Percentiles rank a stretch among this genome's conserved stretches.
These are phyloP conservation scores for Zaprionus nigranus DNA, from an alignment of 1,140 invertebrate genomes.

Conservation along the genomic window DNA sequence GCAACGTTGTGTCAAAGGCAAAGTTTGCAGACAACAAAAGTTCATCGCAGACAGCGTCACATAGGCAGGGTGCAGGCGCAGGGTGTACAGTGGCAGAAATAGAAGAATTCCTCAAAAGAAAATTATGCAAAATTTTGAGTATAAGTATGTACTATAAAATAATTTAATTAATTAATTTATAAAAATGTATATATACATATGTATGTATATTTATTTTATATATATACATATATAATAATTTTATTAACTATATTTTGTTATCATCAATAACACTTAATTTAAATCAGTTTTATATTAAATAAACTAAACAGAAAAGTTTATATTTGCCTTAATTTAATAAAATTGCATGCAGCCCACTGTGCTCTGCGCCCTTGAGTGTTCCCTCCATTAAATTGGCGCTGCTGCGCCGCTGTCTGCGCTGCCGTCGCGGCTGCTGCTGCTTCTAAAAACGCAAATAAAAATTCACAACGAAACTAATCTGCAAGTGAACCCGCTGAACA, in stretches of 20 bases:
- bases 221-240: too few relatives aligned
- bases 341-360: not conserved
- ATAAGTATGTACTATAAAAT: too few relatives aligned
- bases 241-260: too few relatives aligned
- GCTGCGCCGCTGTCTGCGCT: slow-evolving; percentile 57
- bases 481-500: slow-evolving; percentile 68
- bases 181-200: too few relatives aligned
- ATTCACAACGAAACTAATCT: slow-evolving; percentile 76
- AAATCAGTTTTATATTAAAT: too few relatives aligned
- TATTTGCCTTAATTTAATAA: too few relatives aligned
- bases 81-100: not conserved
- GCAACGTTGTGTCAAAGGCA: slow-evolving; percentile 64
- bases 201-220: too few relatives aligned
- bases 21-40: slow-evolving; percentile 79
- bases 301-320: too few relatives aligned
- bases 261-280: too few relatives aligned
- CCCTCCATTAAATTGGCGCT: slow-evolving; percentile 8
- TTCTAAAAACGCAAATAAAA: slow-evolving; percentile 67
- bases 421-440: slow-evolving; percentile 14
- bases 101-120: not conserved
- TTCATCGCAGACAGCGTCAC: slow-evolving; percentile 42
- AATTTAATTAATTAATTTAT: too few relatives aligned
- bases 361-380: not conserved
- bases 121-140: not conserved
- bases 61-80: not conserved